These are phyloP conservation scores for Muricea muricata DNA, from an alignment of 92 coral and sea anemone species.

Conservation along the genomic window DNA sequence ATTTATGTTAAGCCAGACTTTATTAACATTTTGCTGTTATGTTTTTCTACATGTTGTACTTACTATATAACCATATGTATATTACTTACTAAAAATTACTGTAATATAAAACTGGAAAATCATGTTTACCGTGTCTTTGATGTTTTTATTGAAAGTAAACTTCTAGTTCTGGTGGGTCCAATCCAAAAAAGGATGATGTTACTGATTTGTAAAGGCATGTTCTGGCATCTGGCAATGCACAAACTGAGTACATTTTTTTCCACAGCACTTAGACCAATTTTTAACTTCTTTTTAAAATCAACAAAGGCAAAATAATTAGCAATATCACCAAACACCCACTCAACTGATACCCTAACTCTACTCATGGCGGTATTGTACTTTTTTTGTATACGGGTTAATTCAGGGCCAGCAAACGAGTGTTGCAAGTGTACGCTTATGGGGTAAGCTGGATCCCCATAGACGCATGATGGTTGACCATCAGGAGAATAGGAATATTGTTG, in stretches of 20 bases:
- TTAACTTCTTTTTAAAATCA: no score
- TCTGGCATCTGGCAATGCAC: not conserved
- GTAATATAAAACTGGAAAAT: not conserved
- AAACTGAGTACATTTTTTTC: not conserved
- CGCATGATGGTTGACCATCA: constrained; percentile 15
- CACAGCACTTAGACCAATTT: no score
- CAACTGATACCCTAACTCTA: not conserved
- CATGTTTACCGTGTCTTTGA: no score
- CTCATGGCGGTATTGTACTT: not conserved
- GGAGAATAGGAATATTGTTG: constrained; percentile 22
- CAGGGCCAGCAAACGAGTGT: not conserved
- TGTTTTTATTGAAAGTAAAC: not conserved
- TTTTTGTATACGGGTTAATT: not conserved
- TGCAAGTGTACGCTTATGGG: not conserved
- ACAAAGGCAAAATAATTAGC: no score
- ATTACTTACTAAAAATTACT: not conserved
- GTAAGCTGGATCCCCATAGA: not conserved
- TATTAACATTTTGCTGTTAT: not conserved
- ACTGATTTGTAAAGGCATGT: not conserved
- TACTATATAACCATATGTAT: not conserved
- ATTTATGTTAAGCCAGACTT: not conserved
- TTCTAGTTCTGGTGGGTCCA: constrained; percentile 2
- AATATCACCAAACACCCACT: no score
- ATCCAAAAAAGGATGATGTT: not conserved
- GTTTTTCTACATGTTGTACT: not conserved